Base-by-base conservation (phyloP, 2,888 invertebrate genomes). In the Pherbina coryleti region DNA sequence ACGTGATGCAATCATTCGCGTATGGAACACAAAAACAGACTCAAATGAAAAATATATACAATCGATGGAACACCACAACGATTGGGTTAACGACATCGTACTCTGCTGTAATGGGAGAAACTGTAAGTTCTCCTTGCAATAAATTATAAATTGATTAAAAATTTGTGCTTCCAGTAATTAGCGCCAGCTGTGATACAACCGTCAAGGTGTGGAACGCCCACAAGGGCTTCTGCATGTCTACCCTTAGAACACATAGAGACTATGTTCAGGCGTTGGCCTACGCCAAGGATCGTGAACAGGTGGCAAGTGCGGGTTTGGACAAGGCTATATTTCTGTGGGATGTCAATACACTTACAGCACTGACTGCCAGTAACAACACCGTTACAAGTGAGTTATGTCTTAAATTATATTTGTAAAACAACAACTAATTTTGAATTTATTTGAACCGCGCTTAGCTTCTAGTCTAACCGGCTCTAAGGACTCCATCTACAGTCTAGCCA, bases 151-250 rank as follows among this genome's bases (percentile, higher is more conserved):
- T n/a, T 19, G 37, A 44, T 37, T 67, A 9, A 28, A 55, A 53
- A 55, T 7, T n/a, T 37, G 19, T 8, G 44, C 71, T 75, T 77
- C 0, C 89, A 97, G 96, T 99, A 84, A 99, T 99, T 89, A 99
- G 99, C 80, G 99, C 99, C 5, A 99, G 99, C 86, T 98, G 98
- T 81, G 99, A 99, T 90, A 98, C 99, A 25, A 99, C 99, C 62
- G 98, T 99, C 0, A 99, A 99, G 91, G 98, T 99, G 79, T 99
- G 99, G 99, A 99, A 99, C 90, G 98, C 99, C 19, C 97, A 98
- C 83, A 99, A 98, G 91, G 98, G 99, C 9, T 98, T 98, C 88
- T 99, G 99, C 88, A 98, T 99, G 98, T 99, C 98, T 0, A 99
- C 99, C 2, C 91, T 99, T 82, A 92, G 99, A 79, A 99, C 98